Evolutionary conservation across 1,140 invertebrate species (phyloP), one percentile per base, ranked within the genome.

Genomic region (Metopolophium dirhodum): DNA sequence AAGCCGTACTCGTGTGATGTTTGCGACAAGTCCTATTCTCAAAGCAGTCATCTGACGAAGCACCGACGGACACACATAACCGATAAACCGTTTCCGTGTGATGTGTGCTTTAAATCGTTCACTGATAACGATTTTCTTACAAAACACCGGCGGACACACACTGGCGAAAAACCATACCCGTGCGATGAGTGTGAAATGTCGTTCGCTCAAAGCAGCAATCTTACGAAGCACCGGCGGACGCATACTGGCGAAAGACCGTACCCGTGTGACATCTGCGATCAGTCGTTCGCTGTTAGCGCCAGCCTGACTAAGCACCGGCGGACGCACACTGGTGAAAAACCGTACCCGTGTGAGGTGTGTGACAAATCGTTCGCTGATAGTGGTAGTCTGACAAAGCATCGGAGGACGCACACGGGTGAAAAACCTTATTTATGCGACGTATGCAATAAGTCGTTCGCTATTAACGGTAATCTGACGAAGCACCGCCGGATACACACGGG

Each of bases 11-110:
- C 94, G 35, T 95, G 95, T 93, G 94, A 94, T 14, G 61, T 94
- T n/a, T 95, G 95, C 92, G 94, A 96, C 91, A 94, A 93, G 47
- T 90, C 57, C 3, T 94, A 93, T 77, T 90, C 54, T 37, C 77
- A 87, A 35, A 93, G 87, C 51, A 88, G 92, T 30, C 82, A 83
- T 26, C 61, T 94, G 14, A 91, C 54, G 22, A 87, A 77, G 26
- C 94, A 94, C 54, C 45, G 88, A 20, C 86, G 57, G 14, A 90
- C 82, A 23, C 93, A 93, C 47, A 77, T 93, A 8, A 68, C 49
- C 35, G 90, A 91, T 26, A 90, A 61, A 87, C 89, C 61, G 35
- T 94, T 91, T 41, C 30, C 49, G 35, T 94, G 93, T 30, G 89
- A 94, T 26, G 18, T 85, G 20, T 94, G 93, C 54, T 37, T 91